A percentile compares a stretch with the other conserved stretches of the same genome.
These are phyloP conservation scores for Camponotus vicinus DNA, from an alignment of 1,140 invertebrate genomes.

Conservation along the genomic window DNA sequence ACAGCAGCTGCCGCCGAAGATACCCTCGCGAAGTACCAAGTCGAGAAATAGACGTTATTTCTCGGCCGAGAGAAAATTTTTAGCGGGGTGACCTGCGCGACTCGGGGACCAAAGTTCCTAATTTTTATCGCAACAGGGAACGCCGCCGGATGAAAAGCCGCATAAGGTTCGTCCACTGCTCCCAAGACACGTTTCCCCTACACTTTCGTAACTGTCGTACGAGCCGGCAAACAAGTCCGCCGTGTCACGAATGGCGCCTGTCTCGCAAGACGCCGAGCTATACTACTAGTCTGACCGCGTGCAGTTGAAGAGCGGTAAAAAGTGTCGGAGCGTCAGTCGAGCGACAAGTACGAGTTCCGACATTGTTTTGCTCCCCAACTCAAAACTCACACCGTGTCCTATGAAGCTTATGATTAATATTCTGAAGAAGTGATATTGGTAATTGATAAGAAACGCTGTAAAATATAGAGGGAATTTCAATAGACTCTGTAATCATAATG, in stretches of 20 bases:
- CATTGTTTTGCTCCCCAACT: background rate
- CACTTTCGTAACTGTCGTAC: background rate
- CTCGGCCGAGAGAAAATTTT: background rate
- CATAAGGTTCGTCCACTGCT: slow-evolving; percentile 32
- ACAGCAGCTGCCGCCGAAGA: background rate
- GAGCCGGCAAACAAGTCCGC: slow-evolving; percentile 3
- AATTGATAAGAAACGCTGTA: slow-evolving; percentile 1
- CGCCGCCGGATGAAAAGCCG: background rate
- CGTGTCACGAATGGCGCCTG: slow-evolving; percentile 14
- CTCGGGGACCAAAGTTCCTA: slow-evolving; percentile 44
- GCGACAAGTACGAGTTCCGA: background rate
- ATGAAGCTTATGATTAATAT: slow-evolving; percentile 27
- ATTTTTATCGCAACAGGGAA: slow-evolving; percentile 57
- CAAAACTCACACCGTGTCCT: background rate
- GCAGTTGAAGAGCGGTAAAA: slow-evolving; percentile 9
- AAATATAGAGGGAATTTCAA: background rate
- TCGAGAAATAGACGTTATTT: slow-evolving; percentile 34
- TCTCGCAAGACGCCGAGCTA: slow-evolving; percentile 34
- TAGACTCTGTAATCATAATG: background rate
- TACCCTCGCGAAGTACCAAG: background rate
- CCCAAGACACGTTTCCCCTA: slow-evolving; percentile 9
- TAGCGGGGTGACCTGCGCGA: background rate
- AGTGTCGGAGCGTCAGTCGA: background rate
- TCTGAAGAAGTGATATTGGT: background rate
- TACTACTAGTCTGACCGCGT: background rate